Percentiles rank a stretch among this genome's conserved stretches.
phyloP scores from a whole-genome alignment of 1,140 invertebrate genomes.

The Marisa cornuarietis region DNA sequence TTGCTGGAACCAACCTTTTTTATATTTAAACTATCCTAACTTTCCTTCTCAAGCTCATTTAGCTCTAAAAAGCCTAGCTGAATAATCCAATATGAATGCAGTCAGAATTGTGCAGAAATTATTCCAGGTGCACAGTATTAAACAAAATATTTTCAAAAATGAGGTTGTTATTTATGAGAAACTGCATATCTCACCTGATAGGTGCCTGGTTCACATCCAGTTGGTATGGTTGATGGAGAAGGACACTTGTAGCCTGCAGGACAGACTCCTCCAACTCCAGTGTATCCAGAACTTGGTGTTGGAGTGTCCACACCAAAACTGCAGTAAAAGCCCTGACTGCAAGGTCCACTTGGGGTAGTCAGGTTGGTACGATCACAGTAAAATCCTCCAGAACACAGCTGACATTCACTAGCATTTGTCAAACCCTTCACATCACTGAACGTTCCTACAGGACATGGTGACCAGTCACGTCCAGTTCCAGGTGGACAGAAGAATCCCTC shows the following conservation, averaged over 20 bases:
- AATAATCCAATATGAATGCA: not conserved
- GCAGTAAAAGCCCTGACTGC: conserved; percentile 50
- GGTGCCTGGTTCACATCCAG: conserved; percentile 52
- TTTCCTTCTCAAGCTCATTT: too few relatives aligned
- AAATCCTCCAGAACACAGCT: conserved; percentile 54
- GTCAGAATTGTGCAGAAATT: not conserved
- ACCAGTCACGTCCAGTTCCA: conserved; percentile 57
- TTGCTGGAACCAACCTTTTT: not conserved
- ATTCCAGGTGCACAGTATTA: too few relatives aligned
- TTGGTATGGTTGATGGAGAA: conserved; percentile 43
- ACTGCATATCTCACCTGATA: conserved; percentile 53
- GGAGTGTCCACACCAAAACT: conserved; percentile 52
- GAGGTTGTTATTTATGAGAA: not conserved
- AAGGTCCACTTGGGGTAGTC: conserved; percentile 51
- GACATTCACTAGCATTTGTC: conserved; percentile 43
- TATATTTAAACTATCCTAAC: too few relatives aligned
- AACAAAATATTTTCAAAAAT: too few relatives aligned
- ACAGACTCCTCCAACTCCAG: conserved; percentile 58
- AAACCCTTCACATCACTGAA: conserved; percentile 57
- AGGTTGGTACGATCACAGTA: conserved; percentile 60
- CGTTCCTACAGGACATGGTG: conserved; percentile 57
- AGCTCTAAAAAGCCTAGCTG: not conserved
- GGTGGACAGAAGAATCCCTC: conserved; percentile 57
- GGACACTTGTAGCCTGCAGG: conserved; percentile 58
- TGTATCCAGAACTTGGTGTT: conserved; percentile 46